Conservation (phyloP, 2,113 vertebrate genomes). For the Rhipidura dahli region DNA sequence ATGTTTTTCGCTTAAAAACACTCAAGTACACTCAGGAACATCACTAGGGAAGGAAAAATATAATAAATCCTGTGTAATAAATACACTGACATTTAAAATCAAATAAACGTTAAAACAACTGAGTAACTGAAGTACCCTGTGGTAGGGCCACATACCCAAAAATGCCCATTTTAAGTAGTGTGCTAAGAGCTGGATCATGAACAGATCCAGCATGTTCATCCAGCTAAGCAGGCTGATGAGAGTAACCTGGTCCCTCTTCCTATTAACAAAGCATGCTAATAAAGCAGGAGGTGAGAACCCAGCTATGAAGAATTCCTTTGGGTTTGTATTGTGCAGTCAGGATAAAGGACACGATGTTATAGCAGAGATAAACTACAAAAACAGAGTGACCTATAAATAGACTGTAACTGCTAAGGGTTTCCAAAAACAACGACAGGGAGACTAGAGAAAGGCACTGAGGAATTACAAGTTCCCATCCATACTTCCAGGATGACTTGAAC, state of each 20-base stretch:
- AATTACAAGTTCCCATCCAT: not conserved
- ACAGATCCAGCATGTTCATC: not conserved
- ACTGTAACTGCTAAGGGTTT: not conserved
- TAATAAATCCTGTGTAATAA: not conserved
- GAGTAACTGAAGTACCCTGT: not conserved
- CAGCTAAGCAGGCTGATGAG: not conserved
- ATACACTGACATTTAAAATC: not conserved
- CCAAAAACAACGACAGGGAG: not conserved
- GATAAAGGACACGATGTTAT: constrained; percentile 2
- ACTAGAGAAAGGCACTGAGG: not conserved
- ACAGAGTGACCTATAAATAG: constrained; percentile 37
- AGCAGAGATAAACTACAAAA: constrained; percentile 24
- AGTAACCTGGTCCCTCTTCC: not conserved
- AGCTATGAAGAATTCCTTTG: not conserved
- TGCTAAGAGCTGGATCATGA: not conserved
- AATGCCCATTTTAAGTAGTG: not conserved
- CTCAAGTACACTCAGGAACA: not conserved
- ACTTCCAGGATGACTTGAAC: not conserved
- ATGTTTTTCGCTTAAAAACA: not conserved
- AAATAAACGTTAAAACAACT: not conserved
- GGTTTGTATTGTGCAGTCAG: not conserved
- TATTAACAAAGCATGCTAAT: not conserved
- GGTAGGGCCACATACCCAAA: not conserved
- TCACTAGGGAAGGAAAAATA: not conserved
- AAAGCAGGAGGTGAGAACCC: not conserved